Conservation (phyloP, 2,888 invertebrate species). For the Nomada hirtipes region DNA sequence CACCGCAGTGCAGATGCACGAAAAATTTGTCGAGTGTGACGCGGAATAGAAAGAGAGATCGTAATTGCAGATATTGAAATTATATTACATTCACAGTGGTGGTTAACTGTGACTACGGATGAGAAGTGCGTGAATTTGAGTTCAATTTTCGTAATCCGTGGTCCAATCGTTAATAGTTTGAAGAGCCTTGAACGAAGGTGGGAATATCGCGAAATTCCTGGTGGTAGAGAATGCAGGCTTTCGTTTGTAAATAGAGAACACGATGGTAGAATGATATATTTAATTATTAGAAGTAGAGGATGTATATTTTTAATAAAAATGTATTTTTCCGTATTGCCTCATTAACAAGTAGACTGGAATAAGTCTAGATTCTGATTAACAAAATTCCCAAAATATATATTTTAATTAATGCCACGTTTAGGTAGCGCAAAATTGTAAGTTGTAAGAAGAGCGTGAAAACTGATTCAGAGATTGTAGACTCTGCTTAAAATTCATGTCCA, state of each 20-base stretch:
- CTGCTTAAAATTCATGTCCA: neutral
- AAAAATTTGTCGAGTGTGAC: neutral
- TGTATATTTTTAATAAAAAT: neutral
- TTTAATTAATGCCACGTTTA: neutral
- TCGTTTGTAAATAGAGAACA: neutral
- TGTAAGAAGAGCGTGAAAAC: neutral
- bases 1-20: neutral
- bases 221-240: no score
- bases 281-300: constrained; percentile 2
- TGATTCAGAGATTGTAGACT: no score
- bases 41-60: neutral
- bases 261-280: neutral
- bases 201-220: neutral
- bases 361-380: neutral
- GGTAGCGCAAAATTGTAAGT: neutral
- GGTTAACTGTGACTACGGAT: no score
- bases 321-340: neutral
- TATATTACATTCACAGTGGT: no score
- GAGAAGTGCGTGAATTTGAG: no score
- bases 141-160: no score
- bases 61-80: neutral
- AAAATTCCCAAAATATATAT: neutral
- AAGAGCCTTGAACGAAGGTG: no score
- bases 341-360: no score
- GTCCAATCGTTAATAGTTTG: no score